Percentiles rank a stretch among this genome's conserved stretches.
phyloP scores from a whole-genome alignment of 1,140 invertebrate species.

The Ctenoplectra terminalis region DNA sequence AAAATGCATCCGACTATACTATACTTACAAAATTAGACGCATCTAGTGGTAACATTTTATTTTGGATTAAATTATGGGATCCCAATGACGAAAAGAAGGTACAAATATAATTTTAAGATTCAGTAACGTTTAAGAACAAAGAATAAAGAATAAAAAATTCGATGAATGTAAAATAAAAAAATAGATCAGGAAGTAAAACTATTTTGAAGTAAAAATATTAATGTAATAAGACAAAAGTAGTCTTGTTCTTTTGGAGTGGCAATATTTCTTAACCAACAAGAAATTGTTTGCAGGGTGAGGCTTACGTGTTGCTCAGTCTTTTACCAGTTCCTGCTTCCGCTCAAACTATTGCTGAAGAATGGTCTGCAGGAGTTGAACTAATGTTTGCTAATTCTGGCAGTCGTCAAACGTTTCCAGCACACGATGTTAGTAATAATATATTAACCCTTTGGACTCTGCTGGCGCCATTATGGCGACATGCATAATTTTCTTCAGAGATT shows the following conservation, averaged over 20 bases:
- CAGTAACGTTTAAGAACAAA: background rate
- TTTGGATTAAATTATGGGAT: conserved; percentile 78
- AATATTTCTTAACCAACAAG: background rate
- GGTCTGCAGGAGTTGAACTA: conserved; percentile 75
- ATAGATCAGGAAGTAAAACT: background rate
- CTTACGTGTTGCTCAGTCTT: conserved; percentile 70
- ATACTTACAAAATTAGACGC: conserved; percentile 68
- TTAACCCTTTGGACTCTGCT: no score
- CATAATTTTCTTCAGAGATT: no score
- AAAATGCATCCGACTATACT: conserved; percentile 66
- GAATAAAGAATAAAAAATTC: background rate
- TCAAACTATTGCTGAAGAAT: conserved; percentile 70
- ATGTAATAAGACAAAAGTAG: no score
- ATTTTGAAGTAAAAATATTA: background rate
- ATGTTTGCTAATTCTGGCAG: conserved; percentile 72
- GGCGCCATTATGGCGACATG: no score
- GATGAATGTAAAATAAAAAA: background rate
- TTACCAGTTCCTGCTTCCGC: conserved; percentile 71
- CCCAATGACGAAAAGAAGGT: conserved; percentile 70
- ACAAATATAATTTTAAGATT: background rate
- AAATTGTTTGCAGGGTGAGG: conserved; percentile 52
- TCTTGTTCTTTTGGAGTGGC: background rate
- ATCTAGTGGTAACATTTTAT: conserved; percentile 62
- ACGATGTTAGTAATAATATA: conserved; percentile 60
- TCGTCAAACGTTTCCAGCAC: conserved; percentile 69